Percentiles rank a stretch among this genome's conserved stretches.
phyloP scores from a whole-genome alignment of 2,113 vertebrate species.

The Thamnophis sirtalis region DNA sequence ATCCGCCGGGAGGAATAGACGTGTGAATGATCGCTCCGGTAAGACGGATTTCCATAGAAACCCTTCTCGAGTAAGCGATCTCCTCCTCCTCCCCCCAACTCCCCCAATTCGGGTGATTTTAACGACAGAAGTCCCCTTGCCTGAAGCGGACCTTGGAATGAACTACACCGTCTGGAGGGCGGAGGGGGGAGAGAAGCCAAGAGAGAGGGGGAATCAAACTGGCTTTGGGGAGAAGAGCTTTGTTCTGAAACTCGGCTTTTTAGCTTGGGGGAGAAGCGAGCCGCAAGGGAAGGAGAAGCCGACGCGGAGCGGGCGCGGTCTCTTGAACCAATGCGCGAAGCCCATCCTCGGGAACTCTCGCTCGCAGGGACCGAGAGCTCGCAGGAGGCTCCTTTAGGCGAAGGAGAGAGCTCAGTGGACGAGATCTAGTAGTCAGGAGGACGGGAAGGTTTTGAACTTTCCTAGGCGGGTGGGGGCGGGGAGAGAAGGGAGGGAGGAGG shows the following conservation, averaged over 20 bases:
- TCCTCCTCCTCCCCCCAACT: neutral
- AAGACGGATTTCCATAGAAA: neutral
- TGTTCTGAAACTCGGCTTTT: neutral
- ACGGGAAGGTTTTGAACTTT: slow-evolving; percentile 72
- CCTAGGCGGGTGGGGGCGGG: slow-evolving; percentile 70
- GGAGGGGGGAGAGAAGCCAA: no score
- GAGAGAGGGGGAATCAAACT: neutral
- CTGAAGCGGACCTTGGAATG: neutral
- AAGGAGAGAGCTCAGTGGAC: slow-evolving; percentile 67
- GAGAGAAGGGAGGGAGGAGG: slow-evolving; percentile 46
- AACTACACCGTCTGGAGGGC: neutral
- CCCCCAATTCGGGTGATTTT: neutral
- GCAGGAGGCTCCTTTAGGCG: slow-evolving; percentile 51
- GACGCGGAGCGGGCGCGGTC: slow-evolving; percentile 52
- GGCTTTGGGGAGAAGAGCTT: neutral
- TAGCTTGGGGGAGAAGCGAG: neutral
- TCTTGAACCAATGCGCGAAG: slow-evolving; percentile 59
- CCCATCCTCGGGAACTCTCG: slow-evolving; percentile 56
- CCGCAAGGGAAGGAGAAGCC: slow-evolving; percentile 28
- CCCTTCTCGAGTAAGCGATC: neutral
- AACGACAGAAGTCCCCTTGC: neutral
- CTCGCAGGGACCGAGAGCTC: slow-evolving; percentile 49
- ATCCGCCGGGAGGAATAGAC: neutral
- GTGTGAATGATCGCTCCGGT: neutral
- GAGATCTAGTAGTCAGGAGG: slow-evolving; percentile 60